Percentiles rank a stretch among this genome's conserved stretches.
These are phyloP conservation scores for Sorex fumeus DNA, from an alignment of 2,113 vertebrate species.

Conservation along the genomic window DNA sequence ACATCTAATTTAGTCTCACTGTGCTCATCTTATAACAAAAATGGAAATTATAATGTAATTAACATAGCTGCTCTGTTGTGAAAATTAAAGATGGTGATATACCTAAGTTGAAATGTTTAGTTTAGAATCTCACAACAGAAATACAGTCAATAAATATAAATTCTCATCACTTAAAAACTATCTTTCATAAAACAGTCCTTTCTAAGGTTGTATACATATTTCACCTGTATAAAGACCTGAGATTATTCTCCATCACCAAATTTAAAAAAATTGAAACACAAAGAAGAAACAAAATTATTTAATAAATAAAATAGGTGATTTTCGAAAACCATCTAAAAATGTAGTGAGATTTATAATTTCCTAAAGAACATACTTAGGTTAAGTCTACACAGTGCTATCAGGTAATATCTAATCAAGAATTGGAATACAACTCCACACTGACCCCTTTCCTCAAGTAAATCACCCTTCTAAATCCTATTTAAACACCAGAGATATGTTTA, in stretches of 20 bases:
- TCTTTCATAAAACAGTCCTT: too few species aligned
- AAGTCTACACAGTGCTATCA: neutral
- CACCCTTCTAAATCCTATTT: neutral
- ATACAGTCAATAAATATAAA: slow-evolving; percentile 7
- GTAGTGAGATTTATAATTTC: neutral
- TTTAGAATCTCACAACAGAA: neutral
- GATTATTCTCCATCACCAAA: too few species aligned
- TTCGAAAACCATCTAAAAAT: slow-evolving; percentile 50
- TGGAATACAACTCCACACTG: neutral
- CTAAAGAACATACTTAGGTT: neutral
- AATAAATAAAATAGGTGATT: slow-evolving; percentile 44
- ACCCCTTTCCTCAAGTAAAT: neutral
- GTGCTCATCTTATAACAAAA: neutral
- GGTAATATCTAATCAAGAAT: neutral
- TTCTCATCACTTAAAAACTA: neutral
- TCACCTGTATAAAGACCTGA: too few species aligned
- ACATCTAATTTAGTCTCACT: slow-evolving; percentile 9
- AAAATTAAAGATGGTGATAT: slow-evolving; percentile 29
- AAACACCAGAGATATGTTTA: neutral
- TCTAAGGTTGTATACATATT: too few species aligned
- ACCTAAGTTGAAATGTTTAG: slow-evolving; percentile 30
- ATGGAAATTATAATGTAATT: neutral
- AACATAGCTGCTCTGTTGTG: neutral
- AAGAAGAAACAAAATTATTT: too few species aligned
- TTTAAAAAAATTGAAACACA: too few species aligned